A percentile compares a stretch with the other conserved stretches of the same genome.
phyloP scores from a whole-genome alignment of 2,888 invertebrate species.

The Metopia argyrocephala region DNA sequence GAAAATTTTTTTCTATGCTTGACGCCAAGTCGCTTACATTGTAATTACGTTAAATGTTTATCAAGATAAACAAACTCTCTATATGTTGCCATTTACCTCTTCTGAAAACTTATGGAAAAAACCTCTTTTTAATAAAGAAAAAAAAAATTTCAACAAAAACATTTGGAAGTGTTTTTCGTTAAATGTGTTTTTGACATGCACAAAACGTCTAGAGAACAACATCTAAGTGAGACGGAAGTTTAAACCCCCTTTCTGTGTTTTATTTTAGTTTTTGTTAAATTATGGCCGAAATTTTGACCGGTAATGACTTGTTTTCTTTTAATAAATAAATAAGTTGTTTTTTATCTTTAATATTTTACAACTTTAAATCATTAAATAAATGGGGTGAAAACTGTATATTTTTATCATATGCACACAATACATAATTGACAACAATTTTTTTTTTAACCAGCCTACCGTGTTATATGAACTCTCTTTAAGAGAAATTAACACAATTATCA shows the following conservation, averaged over 20 bases:
- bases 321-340: not conserved
- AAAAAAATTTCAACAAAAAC: too few species aligned
- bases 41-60: constrained; percentile 64
- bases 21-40: constrained; percentile 41
- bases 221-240: not conserved
- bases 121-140: too few species aligned
- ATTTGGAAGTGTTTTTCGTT: not conserved
- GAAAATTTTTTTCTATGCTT: constrained; percentile 2
- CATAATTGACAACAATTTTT: too few species aligned
- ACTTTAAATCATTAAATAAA: too few species aligned
- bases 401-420: too few species aligned
- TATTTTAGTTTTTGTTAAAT: too few species aligned
- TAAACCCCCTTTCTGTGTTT: not conserved
- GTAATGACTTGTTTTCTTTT: not conserved
- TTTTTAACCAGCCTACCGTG: too few species aligned
- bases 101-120: too few species aligned
- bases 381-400: too few species aligned
- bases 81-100: not conserved
- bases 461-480: too few species aligned
- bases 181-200: constrained; percentile 46
- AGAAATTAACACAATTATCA: too few species aligned
- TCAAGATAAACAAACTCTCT: constrained; percentile 60
- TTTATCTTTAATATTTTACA: not conserved
- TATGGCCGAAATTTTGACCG: not conserved
- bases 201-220: not conserved